A percentile compares a stretch with the other conserved stretches of the same genome.
Evolutionary conservation across 2,797 vertebrate species (phyloP).

Genomic region (Nyctibius grandis): DNA sequence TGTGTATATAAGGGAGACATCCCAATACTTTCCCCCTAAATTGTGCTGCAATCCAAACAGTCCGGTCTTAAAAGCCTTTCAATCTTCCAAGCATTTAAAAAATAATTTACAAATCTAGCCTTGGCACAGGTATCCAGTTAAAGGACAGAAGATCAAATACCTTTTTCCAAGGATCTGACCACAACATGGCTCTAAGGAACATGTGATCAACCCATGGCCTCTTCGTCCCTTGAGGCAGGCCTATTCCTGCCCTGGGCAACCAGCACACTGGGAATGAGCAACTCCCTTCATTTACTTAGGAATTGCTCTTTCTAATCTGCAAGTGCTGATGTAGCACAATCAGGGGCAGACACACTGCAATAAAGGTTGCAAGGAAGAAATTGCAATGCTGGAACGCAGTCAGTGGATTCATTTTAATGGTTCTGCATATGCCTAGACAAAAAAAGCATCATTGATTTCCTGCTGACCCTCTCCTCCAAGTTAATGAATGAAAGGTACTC

Average conservation of each 20-base stretch:
- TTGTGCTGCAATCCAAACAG: background rate
- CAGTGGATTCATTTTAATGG: constrained; percentile 46
- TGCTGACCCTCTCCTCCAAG: constrained; percentile 29
- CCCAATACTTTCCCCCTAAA: background rate
- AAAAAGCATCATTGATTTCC: constrained; percentile 45
- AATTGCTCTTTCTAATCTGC: background rate
- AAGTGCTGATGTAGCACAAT: constrained; percentile 41
- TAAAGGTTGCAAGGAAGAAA: constrained; percentile 49
- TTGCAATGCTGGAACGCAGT: constrained; percentile 41
- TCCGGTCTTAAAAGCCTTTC: background rate
- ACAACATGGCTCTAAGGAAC: background rate
- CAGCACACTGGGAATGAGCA: background rate
- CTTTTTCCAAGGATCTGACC: background rate
- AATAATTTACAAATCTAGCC: background rate
- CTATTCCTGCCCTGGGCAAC: background rate
- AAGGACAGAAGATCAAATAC: background rate
- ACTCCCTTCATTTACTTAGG: background rate
- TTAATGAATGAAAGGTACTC: constrained; percentile 53
- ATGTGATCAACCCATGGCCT: rapidly evolving
- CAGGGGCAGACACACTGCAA: background rate
- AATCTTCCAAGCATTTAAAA: background rate
- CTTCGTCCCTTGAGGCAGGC: background rate
- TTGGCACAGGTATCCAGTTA: background rate
- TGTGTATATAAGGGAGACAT: background rate
- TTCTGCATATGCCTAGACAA: constrained; percentile 9